Percentiles rank a stretch among this genome's conserved stretches.
These are phyloP conservation scores for Psittacus erithacus DNA, from an alignment of 2,113 vertebrate species.

Conservation along the genomic window DNA sequence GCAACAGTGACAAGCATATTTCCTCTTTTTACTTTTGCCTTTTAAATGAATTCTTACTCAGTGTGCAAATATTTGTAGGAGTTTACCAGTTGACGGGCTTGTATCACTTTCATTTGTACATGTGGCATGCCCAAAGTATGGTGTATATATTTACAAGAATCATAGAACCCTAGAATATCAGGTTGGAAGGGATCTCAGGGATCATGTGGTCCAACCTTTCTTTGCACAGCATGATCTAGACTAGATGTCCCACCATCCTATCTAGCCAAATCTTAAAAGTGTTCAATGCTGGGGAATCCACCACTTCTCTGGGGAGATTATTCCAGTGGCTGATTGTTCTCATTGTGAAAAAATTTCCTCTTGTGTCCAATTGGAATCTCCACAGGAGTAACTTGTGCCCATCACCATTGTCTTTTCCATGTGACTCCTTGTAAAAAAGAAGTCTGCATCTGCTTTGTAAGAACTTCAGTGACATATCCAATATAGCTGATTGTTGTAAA, in stretches of 20 bases:
- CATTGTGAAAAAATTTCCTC: neutral
- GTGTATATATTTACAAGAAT: neutral
- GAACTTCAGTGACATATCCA: neutral
- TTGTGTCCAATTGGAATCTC: neutral
- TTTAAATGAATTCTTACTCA: neutral
- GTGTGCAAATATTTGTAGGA: neutral
- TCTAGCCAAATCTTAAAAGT: neutral
- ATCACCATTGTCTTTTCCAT: neutral
- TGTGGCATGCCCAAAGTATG: neutral
- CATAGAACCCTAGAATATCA: neutral
- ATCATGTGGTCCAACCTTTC: neutral
- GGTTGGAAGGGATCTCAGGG: neutral
- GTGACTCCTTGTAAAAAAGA: neutral
- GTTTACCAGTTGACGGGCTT: neutral
- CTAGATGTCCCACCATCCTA: neutral
- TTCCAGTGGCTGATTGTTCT: neutral
- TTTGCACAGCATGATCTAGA: neutral
- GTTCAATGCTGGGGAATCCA: neutral
- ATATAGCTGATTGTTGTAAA: neutral
- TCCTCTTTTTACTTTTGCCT: neutral
- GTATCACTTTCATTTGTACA: neutral
- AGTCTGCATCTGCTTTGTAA: neutral
- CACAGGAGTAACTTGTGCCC: neutral
- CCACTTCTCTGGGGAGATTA: neutral
- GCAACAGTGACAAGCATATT: neutral